Base-by-base conservation (phyloP, 2,113 vertebrate species). In the Cyphomyrus plagiostoma region DNA sequence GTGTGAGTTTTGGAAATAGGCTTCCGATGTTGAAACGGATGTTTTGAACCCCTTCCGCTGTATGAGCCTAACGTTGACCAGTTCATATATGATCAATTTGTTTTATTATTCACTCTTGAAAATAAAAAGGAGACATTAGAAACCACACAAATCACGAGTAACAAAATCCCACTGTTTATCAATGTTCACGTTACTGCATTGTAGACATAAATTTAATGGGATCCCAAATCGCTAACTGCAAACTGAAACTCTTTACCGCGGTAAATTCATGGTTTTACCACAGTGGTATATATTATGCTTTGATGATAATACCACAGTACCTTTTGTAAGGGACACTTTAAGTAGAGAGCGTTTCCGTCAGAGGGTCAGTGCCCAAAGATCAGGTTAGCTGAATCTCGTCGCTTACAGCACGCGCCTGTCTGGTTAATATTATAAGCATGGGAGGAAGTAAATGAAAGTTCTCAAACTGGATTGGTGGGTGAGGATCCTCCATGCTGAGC, bases 381-480 rank as follows among this genome's bases (percentile, higher is more conserved):
- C 7, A 9, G 56, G 23, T 56, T 56, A 6, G 23, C 23, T 3
- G n/a, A 66, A 70, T 70, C 62, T 11, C 9, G 26, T 1, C 11
- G 3, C 62, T 10, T 30, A 1, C 5, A 26, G 8, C n/a, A 23
- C 45, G 3, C 11, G 46, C 45, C 10, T 6, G 83, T 50, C 48
- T 86, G 46, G 45, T 50, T 48, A 46, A n/a, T 46, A 10, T 26
- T 49, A 26, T 17, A 6, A 11, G 7, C 42, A 48, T 26, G 83
- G 50, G 77, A 23, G 52, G 74, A 49, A 74, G 30, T 82, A 83
- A 52, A 53, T 82, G 21, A 50, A 89, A 26, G 50, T 6, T 30
- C 19, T 82, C 13, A 50, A 89, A 77, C 70, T 19, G 49, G 70
- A 89, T 89, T 84, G 50, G 77, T 89, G 77, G 52, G 39, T 15